Conservation (phyloP, 2,888 invertebrate species). For the Polia nebulosa region DNA sequence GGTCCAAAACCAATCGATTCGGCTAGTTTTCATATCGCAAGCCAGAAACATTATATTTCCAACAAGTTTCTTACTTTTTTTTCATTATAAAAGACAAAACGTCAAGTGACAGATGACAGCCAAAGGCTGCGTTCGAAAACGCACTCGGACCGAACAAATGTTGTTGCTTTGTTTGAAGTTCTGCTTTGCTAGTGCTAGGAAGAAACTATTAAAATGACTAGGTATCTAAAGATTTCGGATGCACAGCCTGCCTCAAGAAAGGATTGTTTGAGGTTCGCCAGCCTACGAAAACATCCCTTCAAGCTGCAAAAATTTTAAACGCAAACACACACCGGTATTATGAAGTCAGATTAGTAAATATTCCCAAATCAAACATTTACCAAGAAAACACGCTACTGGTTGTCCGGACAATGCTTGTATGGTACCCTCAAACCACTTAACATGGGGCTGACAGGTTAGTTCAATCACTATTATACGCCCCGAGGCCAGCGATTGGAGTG, state of each 20-base stretch:
- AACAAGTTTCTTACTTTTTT: too few species aligned
- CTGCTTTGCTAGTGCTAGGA: background rate
- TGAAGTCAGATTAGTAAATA: slow-evolving; percentile 85
- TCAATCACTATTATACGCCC: slow-evolving; percentile 89
- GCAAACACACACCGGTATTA: slow-evolving; percentile 80
- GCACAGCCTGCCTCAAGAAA: slow-evolving; percentile 56
- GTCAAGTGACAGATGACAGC: too few species aligned
- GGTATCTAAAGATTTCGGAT: background rate
- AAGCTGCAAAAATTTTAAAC: slow-evolving; percentile 78
- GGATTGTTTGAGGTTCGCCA: slow-evolving; percentile 67
- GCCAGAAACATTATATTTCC: too few species aligned
- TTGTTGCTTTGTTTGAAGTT: background rate
- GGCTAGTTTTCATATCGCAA: too few species aligned
- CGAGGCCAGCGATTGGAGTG: slow-evolving; percentile 86
- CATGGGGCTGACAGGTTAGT: slow-evolving; percentile 91
- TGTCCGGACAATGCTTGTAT: slow-evolving; percentile 85
- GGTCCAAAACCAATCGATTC: too few species aligned
- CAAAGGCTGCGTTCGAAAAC: too few species aligned
- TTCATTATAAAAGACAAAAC: too few species aligned
- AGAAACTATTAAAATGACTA: background rate
- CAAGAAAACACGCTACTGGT: slow-evolving; percentile 89
- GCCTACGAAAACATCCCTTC: slow-evolving; percentile 78
- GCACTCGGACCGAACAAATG: too few species aligned
- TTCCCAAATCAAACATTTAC: slow-evolving; percentile 88
- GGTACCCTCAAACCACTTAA: slow-evolving; percentile 90